A percentile compares a stretch with the other conserved stretches of the same genome.
Evolutionary conservation across 2,888 invertebrate genomes (phyloP).

Genomic region (Epiblema foenella): DNA sequence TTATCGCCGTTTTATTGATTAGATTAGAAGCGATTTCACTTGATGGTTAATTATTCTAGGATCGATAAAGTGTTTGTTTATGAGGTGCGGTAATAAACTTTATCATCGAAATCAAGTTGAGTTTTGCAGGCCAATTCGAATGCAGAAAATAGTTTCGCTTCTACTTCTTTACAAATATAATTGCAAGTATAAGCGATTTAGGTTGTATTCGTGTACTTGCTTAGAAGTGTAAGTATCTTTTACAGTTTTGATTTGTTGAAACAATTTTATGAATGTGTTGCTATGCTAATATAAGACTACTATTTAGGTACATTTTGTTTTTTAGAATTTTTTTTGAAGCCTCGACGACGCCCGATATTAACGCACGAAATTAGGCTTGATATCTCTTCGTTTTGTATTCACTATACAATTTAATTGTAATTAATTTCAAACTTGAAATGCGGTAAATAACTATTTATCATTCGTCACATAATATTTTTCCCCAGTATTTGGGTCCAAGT

Average conservation of each 20-base stretch:
- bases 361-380: not conserved
- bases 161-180: not conserved
- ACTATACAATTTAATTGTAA: not conserved
- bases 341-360: not conserved
- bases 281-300: too few relatives aligned
- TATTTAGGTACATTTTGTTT: not conserved
- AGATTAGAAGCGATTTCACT: conserved; percentile 34
- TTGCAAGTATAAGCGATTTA: not conserved
- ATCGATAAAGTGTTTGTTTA: conserved; percentile 8
- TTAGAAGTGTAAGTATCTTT: not conserved
- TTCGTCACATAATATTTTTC: conserved; percentile 1
- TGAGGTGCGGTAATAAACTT: conserved; percentile 9
- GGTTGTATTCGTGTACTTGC: not conserved
- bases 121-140: not conserved
- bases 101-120: conserved; percentile 2
- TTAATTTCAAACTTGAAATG: not conserved
- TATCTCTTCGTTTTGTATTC: not conserved
- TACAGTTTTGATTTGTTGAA: too few relatives aligned
- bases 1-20: conserved; percentile 37
- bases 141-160: not conserved
- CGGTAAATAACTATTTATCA: conserved; percentile 8
- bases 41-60: conserved; percentile 17
- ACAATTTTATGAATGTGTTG: too few relatives aligned
- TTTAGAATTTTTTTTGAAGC: not conserved
- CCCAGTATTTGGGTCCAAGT: conserved; percentile 10